phyloP scores from a whole-genome alignment of 2,113 vertebrate genomes.

The Oncorhynchus gorbuscha region DNA sequence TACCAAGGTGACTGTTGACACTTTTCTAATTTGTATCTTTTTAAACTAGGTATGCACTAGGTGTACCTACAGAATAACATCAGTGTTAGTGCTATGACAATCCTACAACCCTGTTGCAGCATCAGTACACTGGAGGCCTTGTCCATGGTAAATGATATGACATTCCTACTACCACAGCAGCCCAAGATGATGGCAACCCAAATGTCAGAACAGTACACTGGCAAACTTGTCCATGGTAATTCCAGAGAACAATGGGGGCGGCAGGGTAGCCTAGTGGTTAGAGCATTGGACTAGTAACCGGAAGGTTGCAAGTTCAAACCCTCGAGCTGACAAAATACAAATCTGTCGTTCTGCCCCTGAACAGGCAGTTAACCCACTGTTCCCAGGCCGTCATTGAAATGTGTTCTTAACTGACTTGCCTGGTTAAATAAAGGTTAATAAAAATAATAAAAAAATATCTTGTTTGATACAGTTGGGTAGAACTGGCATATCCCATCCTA shows the following conservation, averaged over 20 bases:
- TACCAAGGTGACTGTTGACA: not conserved
- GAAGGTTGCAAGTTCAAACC: no score
- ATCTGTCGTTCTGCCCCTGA: no score
- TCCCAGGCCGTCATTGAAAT: no score
- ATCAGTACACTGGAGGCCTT: not conserved
- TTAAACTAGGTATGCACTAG: not conserved
- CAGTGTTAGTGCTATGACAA: not conserved
- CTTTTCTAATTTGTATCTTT: not conserved
- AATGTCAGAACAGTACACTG: not conserved
- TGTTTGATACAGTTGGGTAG: conserved; percentile 33
- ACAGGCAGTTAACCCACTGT: no score
- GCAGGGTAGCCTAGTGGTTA: no score
- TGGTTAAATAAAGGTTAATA: no score
- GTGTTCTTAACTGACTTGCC: no score
- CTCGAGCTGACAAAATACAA: no score
- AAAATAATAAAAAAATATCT: not conserved
- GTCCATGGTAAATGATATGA: not conserved
- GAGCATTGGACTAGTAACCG: no score
- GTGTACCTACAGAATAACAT: not conserved
- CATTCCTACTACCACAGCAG: not conserved
- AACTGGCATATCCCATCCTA: not conserved
- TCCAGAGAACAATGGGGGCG: not conserved
- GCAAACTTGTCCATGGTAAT: not conserved
- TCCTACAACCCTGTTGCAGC: not conserved
- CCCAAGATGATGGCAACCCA: not conserved